phyloP scores from a whole-genome alignment of 1,140 invertebrate genomes.

The Procambarus clarkii region DNA sequence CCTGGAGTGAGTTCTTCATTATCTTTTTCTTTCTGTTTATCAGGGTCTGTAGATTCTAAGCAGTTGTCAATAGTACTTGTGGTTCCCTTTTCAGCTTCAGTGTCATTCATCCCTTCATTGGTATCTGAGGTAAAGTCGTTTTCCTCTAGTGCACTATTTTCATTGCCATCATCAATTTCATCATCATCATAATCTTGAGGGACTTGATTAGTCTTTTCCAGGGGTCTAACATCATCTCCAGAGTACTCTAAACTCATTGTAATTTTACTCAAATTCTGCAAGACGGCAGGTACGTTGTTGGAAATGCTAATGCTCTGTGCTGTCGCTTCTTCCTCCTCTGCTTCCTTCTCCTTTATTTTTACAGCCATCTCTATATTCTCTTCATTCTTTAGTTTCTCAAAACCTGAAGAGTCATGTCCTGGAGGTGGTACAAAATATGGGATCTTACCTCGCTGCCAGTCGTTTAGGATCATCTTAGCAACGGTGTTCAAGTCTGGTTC shows the following conservation, averaged over 20 bases:
- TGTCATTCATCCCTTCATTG: background rate
- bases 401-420: slow-evolving; percentile 71
- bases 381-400: slow-evolving; percentile 23
- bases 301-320: background rate
- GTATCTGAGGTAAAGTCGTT: background rate
- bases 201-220: slow-evolving; percentile 5
- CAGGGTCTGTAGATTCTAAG: background rate
- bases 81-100: slow-evolving; percentile 65
- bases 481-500: slow-evolving; percentile 93
- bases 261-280: slow-evolving; percentile 65
- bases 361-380: slow-evolving; percentile 50
- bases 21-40: background rate
- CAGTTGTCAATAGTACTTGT: background rate
- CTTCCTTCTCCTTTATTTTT: slow-evolving; percentile 53
- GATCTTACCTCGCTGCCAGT: slow-evolving; percentile 98
- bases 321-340: slow-evolving; percentile 51
- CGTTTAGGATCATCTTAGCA: slow-evolving; percentile 97
- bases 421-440: slow-evolving; percentile 94
- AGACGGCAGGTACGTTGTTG: slow-evolving; percentile 73
- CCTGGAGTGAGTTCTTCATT: too few species aligned
- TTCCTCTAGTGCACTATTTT: background rate
- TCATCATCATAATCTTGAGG: slow-evolving; percentile 44
- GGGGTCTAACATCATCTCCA: slow-evolving; percentile 47
- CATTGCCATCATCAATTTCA: slow-evolving; percentile 4
- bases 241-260: slow-evolving; percentile 54